These are phyloP conservation scores for Gephyroberyx darwinii DNA, from an alignment of 2,797 vertebrate species.

Conservation along the genomic window DNA sequence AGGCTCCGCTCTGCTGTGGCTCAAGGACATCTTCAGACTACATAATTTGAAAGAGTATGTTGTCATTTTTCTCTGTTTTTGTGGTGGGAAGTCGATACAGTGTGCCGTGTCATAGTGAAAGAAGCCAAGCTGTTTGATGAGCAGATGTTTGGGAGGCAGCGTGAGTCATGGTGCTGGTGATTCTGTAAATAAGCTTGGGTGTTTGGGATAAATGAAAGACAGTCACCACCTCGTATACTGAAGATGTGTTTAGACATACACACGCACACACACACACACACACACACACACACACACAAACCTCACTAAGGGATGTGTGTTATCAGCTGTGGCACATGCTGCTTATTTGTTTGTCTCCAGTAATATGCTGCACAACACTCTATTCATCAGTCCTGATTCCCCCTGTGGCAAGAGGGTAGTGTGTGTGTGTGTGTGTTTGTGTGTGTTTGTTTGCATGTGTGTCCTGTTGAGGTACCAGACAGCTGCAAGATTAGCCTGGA, in stretches of 20 bases:
- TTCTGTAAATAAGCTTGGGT: conserved; percentile 30
- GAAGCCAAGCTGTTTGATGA: conserved; percentile 2
- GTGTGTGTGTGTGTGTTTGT: conserved; percentile 24
- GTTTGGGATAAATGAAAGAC: conserved; percentile 22
- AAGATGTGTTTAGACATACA: conserved; percentile 13
- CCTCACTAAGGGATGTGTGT: conserved; percentile 42
- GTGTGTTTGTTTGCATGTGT: conserved; percentile 22
- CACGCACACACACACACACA: conserved; percentile 1
- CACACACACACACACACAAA: conserved; percentile 9
- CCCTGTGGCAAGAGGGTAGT: conserved; percentile 62
- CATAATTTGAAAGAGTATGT: background rate
- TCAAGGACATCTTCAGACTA: background rate
- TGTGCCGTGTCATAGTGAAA: background rate
- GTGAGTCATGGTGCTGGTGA: conserved; percentile 18
- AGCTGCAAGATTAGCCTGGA: conserved; percentile 15
- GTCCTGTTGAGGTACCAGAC: conserved; percentile 44
- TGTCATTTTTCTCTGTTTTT: conserved; percentile 6
- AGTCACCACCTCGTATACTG: conserved; percentile 10
- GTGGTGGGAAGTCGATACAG: conserved; percentile 7
- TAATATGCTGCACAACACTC: conserved; percentile 79
- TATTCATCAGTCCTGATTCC: conserved; percentile 76
- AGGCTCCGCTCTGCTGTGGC: background rate
- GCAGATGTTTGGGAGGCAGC: conserved; percentile 8
- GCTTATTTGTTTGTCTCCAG: conserved; percentile 77
- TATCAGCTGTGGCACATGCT: conserved; percentile 69